Percentiles rank a stretch among this genome's conserved stretches.
phyloP scores from a whole-genome alignment of 2,797 vertebrate genomes.

The Acestrorhynchus altus region DNA sequence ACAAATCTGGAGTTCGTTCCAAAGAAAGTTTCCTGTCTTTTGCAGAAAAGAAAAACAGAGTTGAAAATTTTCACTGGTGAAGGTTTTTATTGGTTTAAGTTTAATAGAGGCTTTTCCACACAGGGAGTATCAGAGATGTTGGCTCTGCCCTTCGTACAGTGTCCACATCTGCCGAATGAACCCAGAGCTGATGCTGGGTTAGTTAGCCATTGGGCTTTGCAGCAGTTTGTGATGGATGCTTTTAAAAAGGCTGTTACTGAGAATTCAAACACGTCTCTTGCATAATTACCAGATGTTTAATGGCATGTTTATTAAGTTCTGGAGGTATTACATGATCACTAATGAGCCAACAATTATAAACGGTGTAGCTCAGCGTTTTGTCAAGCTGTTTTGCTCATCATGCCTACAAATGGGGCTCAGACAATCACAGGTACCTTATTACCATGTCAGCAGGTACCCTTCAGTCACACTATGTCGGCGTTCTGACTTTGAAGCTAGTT shows the following conservation, averaged over 20 bases:
- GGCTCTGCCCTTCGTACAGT: neutral
- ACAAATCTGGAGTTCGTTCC: constrained; percentile 24
- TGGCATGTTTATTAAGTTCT: neutral
- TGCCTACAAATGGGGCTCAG: constrained; percentile 5
- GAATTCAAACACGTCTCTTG: neutral
- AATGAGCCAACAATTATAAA: constrained; percentile 13
- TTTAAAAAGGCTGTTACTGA: constrained; percentile 20
- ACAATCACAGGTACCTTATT: neutral
- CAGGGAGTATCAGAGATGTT: neutral
- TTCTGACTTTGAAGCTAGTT: neutral
- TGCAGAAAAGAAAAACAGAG: constrained; percentile 5
- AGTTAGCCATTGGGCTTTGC: neutral
- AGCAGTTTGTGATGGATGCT: neutral
- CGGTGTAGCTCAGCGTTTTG: constrained; percentile 12
- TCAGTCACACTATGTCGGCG: neutral
- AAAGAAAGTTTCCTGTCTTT: constrained; percentile 24
- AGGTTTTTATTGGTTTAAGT: neutral
- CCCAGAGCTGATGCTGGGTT: neutral
- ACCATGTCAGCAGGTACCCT: too few species aligned
- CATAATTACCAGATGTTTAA: neutral
- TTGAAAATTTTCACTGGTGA: neutral
- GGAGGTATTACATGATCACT: neutral
- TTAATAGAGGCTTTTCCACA: constrained; percentile 5
- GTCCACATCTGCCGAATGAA: constrained; percentile 3
- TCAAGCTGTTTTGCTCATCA: constrained; percentile 4